These are phyloP conservation scores for Spinibarbus caldwelli DNA, from an alignment of 2,797 vertebrate genomes.

Conservation along the genomic window DNA sequence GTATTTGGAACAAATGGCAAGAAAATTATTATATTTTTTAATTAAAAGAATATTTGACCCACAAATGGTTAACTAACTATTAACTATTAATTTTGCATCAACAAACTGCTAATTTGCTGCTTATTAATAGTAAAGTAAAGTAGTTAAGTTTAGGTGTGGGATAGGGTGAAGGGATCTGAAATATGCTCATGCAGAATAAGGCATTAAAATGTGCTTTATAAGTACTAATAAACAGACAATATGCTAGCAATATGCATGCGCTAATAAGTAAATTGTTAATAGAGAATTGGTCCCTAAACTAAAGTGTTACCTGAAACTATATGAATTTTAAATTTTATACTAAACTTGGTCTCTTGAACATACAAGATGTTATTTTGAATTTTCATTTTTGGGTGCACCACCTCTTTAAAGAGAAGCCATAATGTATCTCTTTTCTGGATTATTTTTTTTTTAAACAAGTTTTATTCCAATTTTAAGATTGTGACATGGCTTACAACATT, in stretches of 20 bases:
- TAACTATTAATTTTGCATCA: too few species aligned
- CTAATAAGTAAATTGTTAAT: background rate
- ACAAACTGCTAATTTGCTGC: background rate
- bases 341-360: background rate
- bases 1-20: background rate
- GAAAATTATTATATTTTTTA: background rate
- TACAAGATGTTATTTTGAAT: background rate
- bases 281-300: background rate
- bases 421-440: background rate
- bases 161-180: background rate
- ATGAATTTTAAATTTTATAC: background rate
- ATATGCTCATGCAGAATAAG: background rate
- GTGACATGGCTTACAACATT: background rate
- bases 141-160: too few species aligned
- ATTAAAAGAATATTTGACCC: background rate
- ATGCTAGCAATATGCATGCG: background rate
- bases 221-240: background rate
- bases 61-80: too few species aligned
- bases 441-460: background rate
- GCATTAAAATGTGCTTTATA: background rate
- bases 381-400: background rate
- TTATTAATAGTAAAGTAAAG: background rate
- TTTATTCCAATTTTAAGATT: background rate
- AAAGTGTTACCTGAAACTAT: background rate
- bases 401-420: background rate